Conservation (phyloP, 1,140 invertebrate genomes). For the Cataglyphis hispanica region DNA sequence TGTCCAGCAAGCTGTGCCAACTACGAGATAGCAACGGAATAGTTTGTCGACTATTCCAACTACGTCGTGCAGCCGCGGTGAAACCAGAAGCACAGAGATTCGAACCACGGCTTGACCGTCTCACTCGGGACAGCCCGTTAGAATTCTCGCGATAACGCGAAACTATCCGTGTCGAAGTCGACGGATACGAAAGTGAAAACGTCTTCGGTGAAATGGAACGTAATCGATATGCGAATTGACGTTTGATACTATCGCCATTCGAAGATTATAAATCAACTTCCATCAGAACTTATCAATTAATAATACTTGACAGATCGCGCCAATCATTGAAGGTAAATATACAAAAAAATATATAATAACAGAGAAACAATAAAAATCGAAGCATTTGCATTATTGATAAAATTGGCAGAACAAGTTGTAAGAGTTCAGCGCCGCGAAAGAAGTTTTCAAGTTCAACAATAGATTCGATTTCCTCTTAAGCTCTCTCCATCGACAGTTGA, state of each 20-base stretch:
- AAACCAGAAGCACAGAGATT: constrained; percentile 44
- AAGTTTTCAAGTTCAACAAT: background rate
- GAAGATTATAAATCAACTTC: background rate
- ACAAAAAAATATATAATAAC: background rate
- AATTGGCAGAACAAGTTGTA: background rate
- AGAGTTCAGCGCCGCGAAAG: background rate
- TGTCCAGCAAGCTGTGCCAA: constrained; percentile 38
- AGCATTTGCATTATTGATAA: background rate
- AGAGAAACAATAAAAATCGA: background rate
- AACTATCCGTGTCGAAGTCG: constrained; percentile 67
- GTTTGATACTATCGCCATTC: background rate
- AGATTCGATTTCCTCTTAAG: background rate
- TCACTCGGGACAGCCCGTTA: constrained; percentile 70
- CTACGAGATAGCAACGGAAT: constrained; percentile 72
- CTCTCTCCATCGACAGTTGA: background rate
- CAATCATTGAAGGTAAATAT: constrained; percentile 1
- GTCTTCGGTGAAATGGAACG: constrained; percentile 35
- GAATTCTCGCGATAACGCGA: constrained; percentile 65
- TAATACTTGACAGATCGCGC: background rate
- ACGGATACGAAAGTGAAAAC: constrained; percentile 30
- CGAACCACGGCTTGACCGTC: constrained; percentile 53
- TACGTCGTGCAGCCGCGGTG: constrained; percentile 39
- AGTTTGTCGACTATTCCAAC: constrained; percentile 72
- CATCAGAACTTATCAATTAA: background rate
- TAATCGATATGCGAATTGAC: background rate